Evolutionary conservation across 2,888 invertebrate genomes (phyloP).

Genomic region (Saturnia pavonia): DNA sequence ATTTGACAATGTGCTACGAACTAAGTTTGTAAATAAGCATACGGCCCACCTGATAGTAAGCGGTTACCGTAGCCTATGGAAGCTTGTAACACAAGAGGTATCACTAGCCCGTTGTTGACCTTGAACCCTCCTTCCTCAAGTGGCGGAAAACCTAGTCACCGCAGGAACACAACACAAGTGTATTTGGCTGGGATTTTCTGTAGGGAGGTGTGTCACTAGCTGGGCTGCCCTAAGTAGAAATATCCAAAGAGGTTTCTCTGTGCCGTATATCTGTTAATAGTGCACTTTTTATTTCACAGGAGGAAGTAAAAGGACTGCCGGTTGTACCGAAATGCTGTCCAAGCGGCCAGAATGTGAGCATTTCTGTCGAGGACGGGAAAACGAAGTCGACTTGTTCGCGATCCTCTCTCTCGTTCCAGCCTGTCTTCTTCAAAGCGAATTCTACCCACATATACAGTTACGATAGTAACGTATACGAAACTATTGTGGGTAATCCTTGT

Average conservation of each 20-base stretch:
- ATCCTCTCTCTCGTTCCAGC: constrained; percentile 71
- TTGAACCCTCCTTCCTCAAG: no score
- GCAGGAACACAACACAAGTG: no score
- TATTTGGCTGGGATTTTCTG: no score
- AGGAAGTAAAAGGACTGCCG: constrained; percentile 65
- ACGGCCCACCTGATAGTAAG: no score
- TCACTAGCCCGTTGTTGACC: no score
- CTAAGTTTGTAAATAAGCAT: no score
- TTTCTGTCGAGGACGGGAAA: constrained; percentile 52
- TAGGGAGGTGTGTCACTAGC: no score
- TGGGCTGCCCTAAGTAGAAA: no score
- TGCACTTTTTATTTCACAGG: constrained; percentile 40
- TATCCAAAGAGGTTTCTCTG: no score
- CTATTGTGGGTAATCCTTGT: constrained; percentile 82
- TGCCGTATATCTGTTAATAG: not conserved
- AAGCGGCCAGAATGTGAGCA: constrained; percentile 71
- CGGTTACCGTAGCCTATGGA: no score
- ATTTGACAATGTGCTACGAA: not conserved
- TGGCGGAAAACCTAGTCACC: no score
- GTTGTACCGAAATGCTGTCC: constrained; percentile 80
- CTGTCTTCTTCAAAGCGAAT: constrained; percentile 78
- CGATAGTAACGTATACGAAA: constrained; percentile 74
- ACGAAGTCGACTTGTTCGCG: constrained; percentile 58
- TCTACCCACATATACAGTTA: constrained; percentile 72
- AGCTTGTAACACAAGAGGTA: no score